Percentiles rank a stretch among this genome's conserved stretches.
phyloP scores from a whole-genome alignment of 2,797 vertebrate genomes.

The Poecilia wingei region DNA sequence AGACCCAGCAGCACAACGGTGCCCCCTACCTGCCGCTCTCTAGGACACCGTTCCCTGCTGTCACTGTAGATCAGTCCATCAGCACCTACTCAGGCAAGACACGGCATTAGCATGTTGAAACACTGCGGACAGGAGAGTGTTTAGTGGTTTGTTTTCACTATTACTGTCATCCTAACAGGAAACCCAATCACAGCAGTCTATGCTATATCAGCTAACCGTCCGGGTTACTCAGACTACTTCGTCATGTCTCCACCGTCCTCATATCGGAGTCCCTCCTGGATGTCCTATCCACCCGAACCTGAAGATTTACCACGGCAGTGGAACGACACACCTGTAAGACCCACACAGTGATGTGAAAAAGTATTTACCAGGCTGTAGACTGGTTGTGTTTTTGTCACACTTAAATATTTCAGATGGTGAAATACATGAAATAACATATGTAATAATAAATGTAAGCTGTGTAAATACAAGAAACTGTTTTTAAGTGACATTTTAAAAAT shows the following conservation, averaged over 20 bases:
- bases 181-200: constrained; percentile 96
- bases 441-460: not conserved
- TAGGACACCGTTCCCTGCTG: constrained; percentile 88
- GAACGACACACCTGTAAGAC: constrained; percentile 90
- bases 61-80: constrained; percentile 92
- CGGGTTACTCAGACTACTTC: constrained; percentile 94
- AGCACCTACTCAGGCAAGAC: constrained; percentile 92
- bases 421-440: not conserved
- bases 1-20: constrained; percentile 86
- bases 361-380: not conserved
- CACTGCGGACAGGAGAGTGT: not conserved
- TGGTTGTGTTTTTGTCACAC: not conserved
- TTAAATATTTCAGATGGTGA: not conserved
- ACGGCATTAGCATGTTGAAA: not conserved
- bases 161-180: constrained; percentile 77
- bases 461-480: not conserved
- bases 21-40: constrained; percentile 86
- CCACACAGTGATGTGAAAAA: fast-evolving
- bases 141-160: not conserved
- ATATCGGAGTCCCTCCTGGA: constrained; percentile 95
- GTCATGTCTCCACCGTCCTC: constrained; percentile 92
- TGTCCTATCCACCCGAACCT: constrained; percentile 93
- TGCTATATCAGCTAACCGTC: constrained; percentile 94
- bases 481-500: not conserved
- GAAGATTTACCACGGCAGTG: constrained; percentile 92